These are phyloP conservation scores for Oryctolagus cuniculus DNA, from an alignment of 2,113 vertebrate species.

Conservation along the genomic window DNA sequence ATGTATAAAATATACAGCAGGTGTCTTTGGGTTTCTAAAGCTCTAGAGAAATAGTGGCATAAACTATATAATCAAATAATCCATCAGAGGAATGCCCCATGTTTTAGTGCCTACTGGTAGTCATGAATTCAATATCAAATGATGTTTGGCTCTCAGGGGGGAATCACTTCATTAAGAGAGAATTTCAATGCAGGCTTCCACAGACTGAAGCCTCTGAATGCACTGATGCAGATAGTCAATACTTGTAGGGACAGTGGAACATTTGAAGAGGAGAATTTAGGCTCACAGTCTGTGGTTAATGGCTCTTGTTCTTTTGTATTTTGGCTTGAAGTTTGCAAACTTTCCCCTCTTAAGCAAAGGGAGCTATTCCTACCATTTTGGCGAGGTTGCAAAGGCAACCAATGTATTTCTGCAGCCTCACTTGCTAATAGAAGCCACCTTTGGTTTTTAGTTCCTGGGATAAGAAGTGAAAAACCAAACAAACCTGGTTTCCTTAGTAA, in stretches of 20 bases:
- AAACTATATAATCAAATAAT: conserved; percentile 51
- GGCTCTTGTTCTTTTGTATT: conserved; percentile 51
- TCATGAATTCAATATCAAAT: conserved; percentile 45
- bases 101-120: not conserved
- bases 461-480: conserved; percentile 67
- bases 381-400: conserved; percentile 57
- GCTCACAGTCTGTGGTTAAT: not conserved
- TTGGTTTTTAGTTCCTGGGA: conserved; percentile 41
- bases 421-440: conserved; percentile 65
- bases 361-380: conserved; percentile 75
- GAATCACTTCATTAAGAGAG: conserved; percentile 37
- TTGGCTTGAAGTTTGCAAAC: conserved; percentile 65
- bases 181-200: conserved; percentile 25
- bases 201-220: not conserved
- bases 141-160: not conserved
- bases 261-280: conserved; percentile 24
- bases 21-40: conserved; percentile 26
- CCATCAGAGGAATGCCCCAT: not conserved
- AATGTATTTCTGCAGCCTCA: conserved; percentile 76
- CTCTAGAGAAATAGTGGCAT: conserved; percentile 13
- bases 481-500: conserved; percentile 71
- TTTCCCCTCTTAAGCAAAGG: conserved; percentile 56
- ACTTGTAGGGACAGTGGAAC: not conserved
- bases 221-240: not conserved
- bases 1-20: not conserved